phyloP scores from a whole-genome alignment of 2,113 vertebrate genomes.

The Oncorhynchus keta region DNA sequence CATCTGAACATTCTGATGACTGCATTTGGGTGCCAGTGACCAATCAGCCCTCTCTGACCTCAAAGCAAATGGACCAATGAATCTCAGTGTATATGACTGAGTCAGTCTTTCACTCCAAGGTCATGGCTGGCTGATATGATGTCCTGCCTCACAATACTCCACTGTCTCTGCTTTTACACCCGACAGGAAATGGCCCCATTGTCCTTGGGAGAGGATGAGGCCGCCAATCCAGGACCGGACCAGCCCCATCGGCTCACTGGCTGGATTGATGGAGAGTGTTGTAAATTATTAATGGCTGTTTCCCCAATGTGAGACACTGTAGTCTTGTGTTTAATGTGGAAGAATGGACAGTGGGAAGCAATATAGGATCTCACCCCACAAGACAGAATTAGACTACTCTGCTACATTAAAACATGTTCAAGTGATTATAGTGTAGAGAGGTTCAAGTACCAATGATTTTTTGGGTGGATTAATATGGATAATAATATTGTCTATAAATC shows the following conservation, averaged over 20 bases:
- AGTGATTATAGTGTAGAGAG: neutral
- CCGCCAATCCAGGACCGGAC: neutral
- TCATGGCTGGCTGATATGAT: slow-evolving; percentile 44
- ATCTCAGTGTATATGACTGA: slow-evolving; percentile 21
- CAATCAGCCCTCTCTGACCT: slow-evolving; percentile 13
- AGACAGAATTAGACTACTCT: neutral
- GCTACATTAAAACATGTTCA: neutral
- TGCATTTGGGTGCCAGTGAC: neutral
- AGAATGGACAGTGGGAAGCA: neutral
- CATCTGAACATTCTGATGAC: no score
- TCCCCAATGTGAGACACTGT: neutral
- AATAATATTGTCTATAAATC: no score
- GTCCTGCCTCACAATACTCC: slow-evolving; percentile 51
- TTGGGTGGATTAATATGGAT: neutral
- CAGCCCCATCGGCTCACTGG: neutral
- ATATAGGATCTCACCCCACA: neutral
- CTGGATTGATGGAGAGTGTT: slow-evolving; percentile 7
- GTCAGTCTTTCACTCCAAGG: slow-evolving; percentile 40
- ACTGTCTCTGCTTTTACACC: slow-evolving; percentile 42
- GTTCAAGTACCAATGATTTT: neutral
- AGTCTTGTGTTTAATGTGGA: neutral
- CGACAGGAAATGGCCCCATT: slow-evolving; percentile 11
- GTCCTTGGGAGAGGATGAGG: slow-evolving; percentile 7
- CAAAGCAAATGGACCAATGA: slow-evolving; percentile 32
- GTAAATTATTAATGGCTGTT: slow-evolving; percentile 6